These are phyloP conservation scores for Eupsittula cactorum DNA, from an alignment of 2,113 vertebrate genomes.

Conservation along the genomic window DNA sequence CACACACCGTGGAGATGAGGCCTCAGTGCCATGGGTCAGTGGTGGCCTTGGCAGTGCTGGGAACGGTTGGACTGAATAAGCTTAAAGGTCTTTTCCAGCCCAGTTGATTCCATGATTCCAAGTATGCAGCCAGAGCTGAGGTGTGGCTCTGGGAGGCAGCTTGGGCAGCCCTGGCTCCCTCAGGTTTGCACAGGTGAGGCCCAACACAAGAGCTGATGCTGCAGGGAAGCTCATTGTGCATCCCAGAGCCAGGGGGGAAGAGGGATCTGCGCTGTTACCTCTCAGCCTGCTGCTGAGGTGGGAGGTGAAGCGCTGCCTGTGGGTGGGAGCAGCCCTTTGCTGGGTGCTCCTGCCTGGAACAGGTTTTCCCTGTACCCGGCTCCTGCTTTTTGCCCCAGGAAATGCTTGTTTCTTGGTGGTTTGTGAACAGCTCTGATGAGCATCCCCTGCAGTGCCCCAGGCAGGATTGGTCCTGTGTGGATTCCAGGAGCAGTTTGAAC, in stretches of 20 bases:
- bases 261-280: background rate
- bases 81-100: background rate
- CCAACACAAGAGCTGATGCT: fast-evolving
- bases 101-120: background rate
- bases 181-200: background rate
- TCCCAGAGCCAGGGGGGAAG: fast-evolving
- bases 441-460: background rate
- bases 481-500: background rate
- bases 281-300: background rate
- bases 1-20: background rate
- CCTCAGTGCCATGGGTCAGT: background rate
- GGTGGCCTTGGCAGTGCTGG: background rate
- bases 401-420: background rate
- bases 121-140: fast-evolving
- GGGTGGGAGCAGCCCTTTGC: background rate
- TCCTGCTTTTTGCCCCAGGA: fast-evolving
- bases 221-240: background rate
- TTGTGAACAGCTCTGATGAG: background rate
- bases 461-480: background rate
- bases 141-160: background rate
- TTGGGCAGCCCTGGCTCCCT: background rate
- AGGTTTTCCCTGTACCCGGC: background rate
- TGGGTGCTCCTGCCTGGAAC: background rate
- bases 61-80: fast-evolving
- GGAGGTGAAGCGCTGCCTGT: no score